These are phyloP conservation scores for Limenitis arthemis DNA, from an alignment of 2,888 invertebrate species.

Conservation along the genomic window DNA sequence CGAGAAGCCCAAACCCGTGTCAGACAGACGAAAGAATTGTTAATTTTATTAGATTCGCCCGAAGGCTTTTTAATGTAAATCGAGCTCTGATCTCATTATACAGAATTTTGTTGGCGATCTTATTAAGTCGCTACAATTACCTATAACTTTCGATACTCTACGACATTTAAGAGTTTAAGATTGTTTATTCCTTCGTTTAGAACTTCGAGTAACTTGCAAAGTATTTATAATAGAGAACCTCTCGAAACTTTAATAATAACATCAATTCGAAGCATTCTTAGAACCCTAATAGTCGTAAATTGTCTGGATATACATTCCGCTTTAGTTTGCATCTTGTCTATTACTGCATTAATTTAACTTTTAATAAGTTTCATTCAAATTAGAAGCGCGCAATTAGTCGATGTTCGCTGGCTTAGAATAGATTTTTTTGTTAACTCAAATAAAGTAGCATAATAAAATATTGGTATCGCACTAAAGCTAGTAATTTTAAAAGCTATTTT, in stretches of 20 bases:
- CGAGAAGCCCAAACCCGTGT: constrained; percentile 41
- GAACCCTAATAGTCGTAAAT: constrained; percentile 13
- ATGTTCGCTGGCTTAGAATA: background rate
- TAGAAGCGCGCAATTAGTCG: background rate
- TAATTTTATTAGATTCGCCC: constrained; percentile 57
- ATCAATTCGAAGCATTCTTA: constrained; percentile 17
- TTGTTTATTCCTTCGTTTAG: constrained; percentile 17
- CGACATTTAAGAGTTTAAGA: constrained; percentile 19
- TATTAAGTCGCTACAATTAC: constrained; percentile 18
- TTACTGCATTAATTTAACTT: background rate
- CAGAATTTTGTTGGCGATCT: constrained; percentile 26
- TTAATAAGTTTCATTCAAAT: constrained; percentile 1
- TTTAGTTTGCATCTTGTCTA: constrained; percentile 3
- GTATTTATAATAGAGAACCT: constrained; percentile 19
- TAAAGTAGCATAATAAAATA: too few relatives aligned
- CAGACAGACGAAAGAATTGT: constrained; percentile 51
- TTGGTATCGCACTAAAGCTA: too few relatives aligned
- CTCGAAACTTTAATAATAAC: constrained; percentile 16
- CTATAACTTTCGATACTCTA: constrained; percentile 17
- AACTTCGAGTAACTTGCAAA: constrained; percentile 23
- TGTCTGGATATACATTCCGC: constrained; percentile 12
- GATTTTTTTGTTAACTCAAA: background rate
- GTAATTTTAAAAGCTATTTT: too few relatives aligned
- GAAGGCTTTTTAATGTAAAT: constrained; percentile 55
- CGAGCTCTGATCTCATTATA: constrained; percentile 36